A percentile compares a stretch with the other conserved stretches of the same genome.
Conservation (phyloP, 2,113 vertebrate genomes). For the Synodontis membranacea region DNA sequence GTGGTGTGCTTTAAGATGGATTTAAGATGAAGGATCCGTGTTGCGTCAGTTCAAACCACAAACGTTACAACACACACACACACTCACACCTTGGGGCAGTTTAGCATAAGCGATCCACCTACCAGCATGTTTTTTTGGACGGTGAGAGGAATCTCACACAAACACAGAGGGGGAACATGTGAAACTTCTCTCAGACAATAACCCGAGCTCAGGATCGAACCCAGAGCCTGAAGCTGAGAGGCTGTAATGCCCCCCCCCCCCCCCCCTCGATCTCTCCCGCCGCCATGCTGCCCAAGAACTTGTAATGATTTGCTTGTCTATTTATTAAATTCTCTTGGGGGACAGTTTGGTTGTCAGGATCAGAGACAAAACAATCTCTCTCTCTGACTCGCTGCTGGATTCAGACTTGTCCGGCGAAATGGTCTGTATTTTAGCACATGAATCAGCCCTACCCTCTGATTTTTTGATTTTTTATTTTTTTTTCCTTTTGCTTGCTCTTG, state of each 20-base stretch:
- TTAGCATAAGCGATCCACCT: background rate
- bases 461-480: constrained; percentile 18
- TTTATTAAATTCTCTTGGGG: background rate
- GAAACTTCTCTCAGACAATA: background rate
- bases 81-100: background rate
- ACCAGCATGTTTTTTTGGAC: background rate
- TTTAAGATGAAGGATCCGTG: background rate
- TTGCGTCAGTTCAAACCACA: background rate
- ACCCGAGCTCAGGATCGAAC: background rate
- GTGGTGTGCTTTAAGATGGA: background rate
- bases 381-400: constrained; percentile 27
- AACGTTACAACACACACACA: constrained; percentile 3
- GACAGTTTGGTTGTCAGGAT: constrained; percentile 9
- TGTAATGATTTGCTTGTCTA: background rate
- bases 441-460: constrained; percentile 40
- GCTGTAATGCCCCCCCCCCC: no score
- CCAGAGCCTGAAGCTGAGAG: no score
- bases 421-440: constrained; percentile 45
- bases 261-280: no score
- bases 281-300: background rate
- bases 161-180: background rate
- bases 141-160: background rate
- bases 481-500: constrained; percentile 62
- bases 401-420: constrained; percentile 32
- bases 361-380: constrained; percentile 37